Conservation (phyloP, 2,113 vertebrate genomes). For the Cepphus grylle region DNA sequence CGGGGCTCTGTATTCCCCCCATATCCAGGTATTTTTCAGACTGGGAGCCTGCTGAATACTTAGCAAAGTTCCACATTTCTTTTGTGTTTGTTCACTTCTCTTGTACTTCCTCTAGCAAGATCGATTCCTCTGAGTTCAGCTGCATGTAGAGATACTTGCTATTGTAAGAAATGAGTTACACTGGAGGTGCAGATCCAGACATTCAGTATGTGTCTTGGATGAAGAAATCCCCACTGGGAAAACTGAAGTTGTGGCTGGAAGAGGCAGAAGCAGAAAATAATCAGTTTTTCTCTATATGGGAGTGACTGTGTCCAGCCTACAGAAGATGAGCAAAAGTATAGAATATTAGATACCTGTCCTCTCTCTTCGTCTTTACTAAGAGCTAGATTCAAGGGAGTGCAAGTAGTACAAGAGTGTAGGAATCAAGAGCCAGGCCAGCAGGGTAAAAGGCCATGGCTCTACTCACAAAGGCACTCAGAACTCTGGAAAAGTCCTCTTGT, state of each 20-base stretch:
- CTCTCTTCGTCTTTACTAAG: not conserved
- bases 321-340: not conserved
- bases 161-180: not conserved
- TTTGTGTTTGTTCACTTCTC: not conserved
- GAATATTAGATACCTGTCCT: not conserved
- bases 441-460: not conserved
- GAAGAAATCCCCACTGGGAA: not conserved
- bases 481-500: not conserved
- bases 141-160: not conserved
- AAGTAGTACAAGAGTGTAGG: not conserved
- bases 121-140: not conserved
- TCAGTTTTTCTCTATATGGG: too few relatives aligned
- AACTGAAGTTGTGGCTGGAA: not conserved
- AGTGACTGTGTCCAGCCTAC: not conserved
- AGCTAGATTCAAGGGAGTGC: too few relatives aligned
- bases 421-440: not conserved
- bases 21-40: not conserved
- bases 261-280: not conserved
- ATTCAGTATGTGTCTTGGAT: not conserved
- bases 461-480: not conserved
- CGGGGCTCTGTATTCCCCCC: not conserved
- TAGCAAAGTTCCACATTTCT: not conserved
- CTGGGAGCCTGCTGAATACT: not conserved
- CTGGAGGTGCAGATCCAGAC: not conserved
- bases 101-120: not conserved